Conservation (phyloP, 1,140 invertebrate genomes). For the Drosophila ironensis region DNA sequence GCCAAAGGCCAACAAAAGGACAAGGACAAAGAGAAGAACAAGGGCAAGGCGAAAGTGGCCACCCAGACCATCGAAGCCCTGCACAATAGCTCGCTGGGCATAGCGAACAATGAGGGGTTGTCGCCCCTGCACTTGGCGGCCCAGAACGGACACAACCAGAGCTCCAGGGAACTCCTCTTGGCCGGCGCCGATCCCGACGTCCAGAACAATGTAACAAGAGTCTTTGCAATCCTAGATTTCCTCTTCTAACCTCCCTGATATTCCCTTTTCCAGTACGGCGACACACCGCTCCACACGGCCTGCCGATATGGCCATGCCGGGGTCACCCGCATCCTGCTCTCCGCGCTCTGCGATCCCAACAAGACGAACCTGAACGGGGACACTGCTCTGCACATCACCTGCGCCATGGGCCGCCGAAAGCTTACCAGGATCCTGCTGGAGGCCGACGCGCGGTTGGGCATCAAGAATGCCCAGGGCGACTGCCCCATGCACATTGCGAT, state of each 20-base stretch:
- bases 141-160: conserved; percentile 98
- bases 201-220: conserved; percentile 91
- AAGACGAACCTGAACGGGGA: conserved; percentile 98
- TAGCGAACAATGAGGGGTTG: conserved; percentile 94
- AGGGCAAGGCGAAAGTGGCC: conserved; percentile 38
- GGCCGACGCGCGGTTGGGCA: conserved; percentile 89
- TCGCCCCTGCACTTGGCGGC: conserved; percentile 96
- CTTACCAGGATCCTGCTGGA: conserved; percentile 95
- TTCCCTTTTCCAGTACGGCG: conserved; percentile 90
- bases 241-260: not conserved
- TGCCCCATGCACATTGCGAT: conserved; percentile 94
- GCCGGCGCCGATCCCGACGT: conserved; percentile 93
- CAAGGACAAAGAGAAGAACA: conserved; percentile 47
- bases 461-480: conserved; percentile 96
- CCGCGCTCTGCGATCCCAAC: conserved; percentile 92
- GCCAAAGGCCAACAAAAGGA: conserved; percentile 26
- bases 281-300: conserved; percentile 96
- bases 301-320: conserved; percentile 97
- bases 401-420: conserved; percentile 96
- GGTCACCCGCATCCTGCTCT: conserved; percentile 95
- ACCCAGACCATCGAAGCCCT: conserved; percentile 83
- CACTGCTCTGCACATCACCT: conserved; percentile 95
- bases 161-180: conserved; percentile 92
- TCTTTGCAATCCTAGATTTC: not conserved
- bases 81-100: conserved; percentile 87